A percentile compares a stretch with the other conserved stretches of the same genome.
These are phyloP conservation scores for Stegodyphus dumicola DNA, from an alignment of 1,140 invertebrate genomes.

Conservation along the genomic window DNA sequence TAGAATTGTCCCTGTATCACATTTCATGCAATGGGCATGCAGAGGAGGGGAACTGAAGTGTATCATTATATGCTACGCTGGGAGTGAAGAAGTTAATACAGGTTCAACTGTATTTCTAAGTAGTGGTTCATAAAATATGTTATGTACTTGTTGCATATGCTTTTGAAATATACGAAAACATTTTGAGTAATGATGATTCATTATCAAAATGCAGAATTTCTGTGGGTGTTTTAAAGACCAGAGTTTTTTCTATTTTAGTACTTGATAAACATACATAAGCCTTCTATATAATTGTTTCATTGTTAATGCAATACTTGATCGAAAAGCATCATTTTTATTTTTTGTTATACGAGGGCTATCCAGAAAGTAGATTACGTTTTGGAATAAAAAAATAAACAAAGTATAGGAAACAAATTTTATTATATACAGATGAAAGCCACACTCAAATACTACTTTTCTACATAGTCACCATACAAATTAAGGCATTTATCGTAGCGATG, in stretches of 20 bases:
- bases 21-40: not conserved
- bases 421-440: too few species aligned
- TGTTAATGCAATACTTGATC: not conserved
- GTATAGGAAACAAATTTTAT: too few species aligned
- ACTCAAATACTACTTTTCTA: too few species aligned
- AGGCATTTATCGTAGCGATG: too few species aligned
- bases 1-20: not conserved
- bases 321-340: not conserved
- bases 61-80: not conserved
- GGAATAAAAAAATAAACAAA: too few species aligned
- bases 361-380: too few species aligned
- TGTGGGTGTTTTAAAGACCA: not conserved
- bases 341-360: too few species aligned
- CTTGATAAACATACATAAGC: not conserved
- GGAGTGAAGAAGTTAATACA: not conserved
- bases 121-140: not conserved
- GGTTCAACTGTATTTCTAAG: not conserved
- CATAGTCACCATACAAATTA: too few species aligned
- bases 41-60: not conserved
- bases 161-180: not conserved
- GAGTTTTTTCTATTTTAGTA: not conserved
- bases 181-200: not conserved
- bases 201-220: not conserved
- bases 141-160: not conserved
- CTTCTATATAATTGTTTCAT: not conserved